Base-by-base conservation (phyloP, 2,797 vertebrate genomes). In the Lindbergichthys nudifrons region DNA sequence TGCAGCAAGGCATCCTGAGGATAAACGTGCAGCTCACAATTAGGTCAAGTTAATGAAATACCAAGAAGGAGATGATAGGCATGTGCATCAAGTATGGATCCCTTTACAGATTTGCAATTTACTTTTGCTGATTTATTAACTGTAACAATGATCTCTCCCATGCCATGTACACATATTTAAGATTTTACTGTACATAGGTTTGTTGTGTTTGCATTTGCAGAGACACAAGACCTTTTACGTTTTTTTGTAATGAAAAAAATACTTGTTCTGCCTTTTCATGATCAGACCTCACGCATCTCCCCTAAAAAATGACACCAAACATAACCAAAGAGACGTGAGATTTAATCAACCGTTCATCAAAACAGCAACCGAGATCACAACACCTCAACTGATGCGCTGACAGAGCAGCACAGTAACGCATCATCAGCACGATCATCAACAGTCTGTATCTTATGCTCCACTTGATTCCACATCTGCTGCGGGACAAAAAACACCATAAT, bases 231-330 rank as follows among this genome's bases (percentile, higher is more conserved):
- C 19, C 6, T 23, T 15, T 15, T 32, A 46, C 43, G 19, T 8
- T 19, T 56, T 58, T 12, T 3, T 59, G 56, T 4, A 36, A 15
- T 3, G 1, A 18, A 21, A 43, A 58, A 23, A 30, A 60, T 15
- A 56, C 39, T 14, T 42, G 26, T 58, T 54, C 1, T n/a, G 59
- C 69, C 59, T 65, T 71, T 61, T 65, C 16, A 39, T 18, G 42
- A 18, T 26, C n/a, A 70, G 70, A 86, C 85, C 81, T 77, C 84
- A 80, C 82, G 83, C 61, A 52, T 65, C 32, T 65, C 19, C 18
- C 4, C 26, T 41, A 59, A 53, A 78, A 70, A 45, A 56, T 3
- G 52, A 75, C 51, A 64, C 42, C 47, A 61, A 65, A 72, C 23
- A 64, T 19, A 58, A 58, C 66, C 57, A 21, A 21, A 23, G 4